A percentile compares a stretch with the other conserved stretches of the same genome.
phyloP scores from a whole-genome alignment of 2,113 vertebrate species.

The Vanacampus margaritifer region DNA sequence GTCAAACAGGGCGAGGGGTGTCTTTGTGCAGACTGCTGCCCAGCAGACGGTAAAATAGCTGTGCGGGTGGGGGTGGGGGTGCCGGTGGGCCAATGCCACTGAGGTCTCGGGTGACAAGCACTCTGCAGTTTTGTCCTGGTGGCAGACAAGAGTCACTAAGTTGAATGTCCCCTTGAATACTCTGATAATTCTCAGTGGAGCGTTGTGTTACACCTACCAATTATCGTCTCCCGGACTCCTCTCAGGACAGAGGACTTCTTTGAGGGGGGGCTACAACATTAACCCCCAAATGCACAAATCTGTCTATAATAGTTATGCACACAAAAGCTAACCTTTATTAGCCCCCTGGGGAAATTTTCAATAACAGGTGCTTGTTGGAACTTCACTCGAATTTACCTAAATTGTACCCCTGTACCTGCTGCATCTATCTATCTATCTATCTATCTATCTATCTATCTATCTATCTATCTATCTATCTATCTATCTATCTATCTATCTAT shows the following conservation, averaged over 20 bases:
- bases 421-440: too few relatives aligned
- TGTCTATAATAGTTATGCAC: conserved; percentile 6
- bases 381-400: background rate
- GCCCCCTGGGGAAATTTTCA: too few relatives aligned
- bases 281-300: conserved; percentile 7
- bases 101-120: conserved; percentile 55
- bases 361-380: background rate
- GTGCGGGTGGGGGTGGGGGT: conserved; percentile 5
- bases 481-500: too few relatives aligned
- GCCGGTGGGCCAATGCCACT: background rate
- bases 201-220: conserved; percentile 58
- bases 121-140: conserved; percentile 40
- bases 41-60: conserved; percentile 16
- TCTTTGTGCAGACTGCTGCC: conserved; percentile 37
- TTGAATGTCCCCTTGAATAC: conserved; percentile 46
- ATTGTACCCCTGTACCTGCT: background rate
- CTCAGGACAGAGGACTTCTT: conserved; percentile 59
- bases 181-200: conserved; percentile 54
- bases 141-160: conserved; percentile 45
- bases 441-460: too few relatives aligned
- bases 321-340: background rate
- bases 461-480: too few relatives aligned
- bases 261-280: conserved; percentile 40
- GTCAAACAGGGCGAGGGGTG: conserved; percentile 19
- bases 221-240: conserved; percentile 29